Conservation (phyloP, 2,113 vertebrate species). For the Electrona antarctica region DNA sequence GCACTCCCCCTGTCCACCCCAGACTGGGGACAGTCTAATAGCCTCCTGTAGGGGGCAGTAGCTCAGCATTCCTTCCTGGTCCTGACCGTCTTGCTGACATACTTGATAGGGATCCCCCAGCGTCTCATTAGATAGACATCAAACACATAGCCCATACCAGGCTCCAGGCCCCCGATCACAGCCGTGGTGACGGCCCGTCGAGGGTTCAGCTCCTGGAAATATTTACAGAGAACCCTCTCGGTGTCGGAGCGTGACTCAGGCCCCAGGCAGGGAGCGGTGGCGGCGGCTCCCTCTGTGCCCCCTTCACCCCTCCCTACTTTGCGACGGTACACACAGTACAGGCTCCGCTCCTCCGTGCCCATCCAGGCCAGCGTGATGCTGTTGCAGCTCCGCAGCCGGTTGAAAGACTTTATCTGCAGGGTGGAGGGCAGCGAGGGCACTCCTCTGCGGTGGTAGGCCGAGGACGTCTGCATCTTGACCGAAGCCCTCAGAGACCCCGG, state of each 20-base stretch:
- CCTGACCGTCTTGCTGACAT: slow-evolving; percentile 86
- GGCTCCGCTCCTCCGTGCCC: slow-evolving; percentile 86
- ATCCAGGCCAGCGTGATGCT: slow-evolving; percentile 90
- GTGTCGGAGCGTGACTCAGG: slow-evolving; percentile 83
- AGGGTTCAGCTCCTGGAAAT: slow-evolving; percentile 86
- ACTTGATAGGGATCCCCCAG: slow-evolving; percentile 87
- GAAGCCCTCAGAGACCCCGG: slow-evolving; percentile 70
- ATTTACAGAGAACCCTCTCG: slow-evolving; percentile 89
- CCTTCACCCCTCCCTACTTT: slow-evolving; percentile 56
- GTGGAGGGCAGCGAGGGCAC: slow-evolving; percentile 86
- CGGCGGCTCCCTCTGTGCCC: slow-evolving; percentile 48
- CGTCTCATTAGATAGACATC: slow-evolving; percentile 90
- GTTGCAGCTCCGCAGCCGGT: slow-evolving; percentile 86
- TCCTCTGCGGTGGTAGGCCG: slow-evolving; percentile 81
- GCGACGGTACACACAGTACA: slow-evolving; percentile 88
- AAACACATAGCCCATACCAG: slow-evolving; percentile 83
- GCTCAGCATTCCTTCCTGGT: slow-evolving; percentile 88
- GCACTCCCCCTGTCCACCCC: slow-evolving; percentile 13
- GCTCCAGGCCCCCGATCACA: slow-evolving; percentile 83
- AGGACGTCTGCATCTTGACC: slow-evolving; percentile 85
- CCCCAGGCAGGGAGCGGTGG: slow-evolving; percentile 79
- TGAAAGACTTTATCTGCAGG: slow-evolving; percentile 90
- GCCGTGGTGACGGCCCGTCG: slow-evolving; percentile 87
- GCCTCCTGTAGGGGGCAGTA: slow-evolving; percentile 58
- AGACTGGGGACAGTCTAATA: slow-evolving; percentile 52